phyloP scores from a whole-genome alignment of 2,888 invertebrate genomes.

The Ectemnius cavifrons region DNA sequence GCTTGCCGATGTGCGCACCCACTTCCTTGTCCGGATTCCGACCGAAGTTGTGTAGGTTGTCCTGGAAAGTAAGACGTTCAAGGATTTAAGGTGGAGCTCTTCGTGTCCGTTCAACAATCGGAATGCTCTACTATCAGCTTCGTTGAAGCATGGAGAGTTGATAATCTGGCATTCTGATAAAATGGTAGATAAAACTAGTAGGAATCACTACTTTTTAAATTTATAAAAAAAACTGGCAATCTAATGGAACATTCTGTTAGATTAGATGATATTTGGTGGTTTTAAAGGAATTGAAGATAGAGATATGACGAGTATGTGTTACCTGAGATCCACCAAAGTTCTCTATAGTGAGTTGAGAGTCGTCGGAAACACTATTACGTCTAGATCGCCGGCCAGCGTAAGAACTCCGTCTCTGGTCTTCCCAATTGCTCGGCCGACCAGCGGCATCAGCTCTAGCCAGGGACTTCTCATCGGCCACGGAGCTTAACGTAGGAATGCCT shows the following conservation, averaged over 20 bases:
- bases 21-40: constrained; percentile 89
- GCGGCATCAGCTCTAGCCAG: constrained; percentile 82
- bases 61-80: constrained; percentile 73
- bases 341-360: constrained; percentile 93
- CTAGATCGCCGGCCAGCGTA: constrained; percentile 92
- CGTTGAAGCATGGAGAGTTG: too few relatives aligned
- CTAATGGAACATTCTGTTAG: too few relatives aligned
- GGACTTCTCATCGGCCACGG: constrained; percentile 83
- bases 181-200: not conserved
- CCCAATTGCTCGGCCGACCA: constrained; percentile 92
- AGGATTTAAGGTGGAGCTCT: not conserved
- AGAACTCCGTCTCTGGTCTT: constrained; percentile 84
- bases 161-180: too few relatives aligned
- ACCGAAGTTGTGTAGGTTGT: constrained; percentile 91
- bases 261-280: too few relatives aligned
- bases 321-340: constrained; percentile 94
- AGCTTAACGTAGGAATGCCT: constrained; percentile 88
- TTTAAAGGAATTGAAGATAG: too few relatives aligned
- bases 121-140: too few relatives aligned
- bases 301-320: too few relatives aligned
- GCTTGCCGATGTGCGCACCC: constrained; percentile 69
- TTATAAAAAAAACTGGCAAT: too few relatives aligned
- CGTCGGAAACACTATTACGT: constrained; percentile 90
- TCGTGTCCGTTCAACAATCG: not conserved
- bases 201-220: not conserved